Base-by-base conservation (phyloP, 2,888 invertebrate species). In the Blomia tropicalis region DNA sequence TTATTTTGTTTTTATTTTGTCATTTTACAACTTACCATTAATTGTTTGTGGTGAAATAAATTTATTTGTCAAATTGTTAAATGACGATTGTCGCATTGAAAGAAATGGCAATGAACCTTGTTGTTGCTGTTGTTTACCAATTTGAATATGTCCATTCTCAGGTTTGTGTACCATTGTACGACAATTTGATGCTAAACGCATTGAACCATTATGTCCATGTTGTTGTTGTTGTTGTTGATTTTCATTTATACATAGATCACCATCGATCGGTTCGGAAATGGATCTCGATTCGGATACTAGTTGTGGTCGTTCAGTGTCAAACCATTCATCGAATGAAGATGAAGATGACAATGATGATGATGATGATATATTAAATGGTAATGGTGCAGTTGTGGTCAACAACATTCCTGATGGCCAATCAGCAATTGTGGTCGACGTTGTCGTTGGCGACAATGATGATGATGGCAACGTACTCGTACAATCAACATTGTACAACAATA, bases 31-130 rank as follows among this genome's bases (percentile, higher is more conserved):
- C 44, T 14, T 56, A 56, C 56, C 56, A 36, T 56, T 29, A 31
- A 56, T 23, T 31, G 56, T n/a, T n/a, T 27, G 56, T 32, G 56
- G 56, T 31, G 56, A 56, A 31, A 56, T 56, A 31, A 56, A 23
- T 22, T 56, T 56, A 25, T 56, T 56, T 2, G 23, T 19, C 14
- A 23, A 19, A 47, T 47, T 29, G 30, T 14, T 30, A 29, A 56
- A 56, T 27, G 22, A 19, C 14, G 56, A 2, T 11, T 7, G 7
- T 14, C 11, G n/a, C 51, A 25, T 47, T 7, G 36, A 7, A 7
- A 47, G n/a, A 47, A 25, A 27, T n/a, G 27, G 14, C n/a, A n/a
- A n/a, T n/a, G n/a, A n/a, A n/a, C n/a, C n/a, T n/a, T n/a, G n/a
- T 19, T 47, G 51, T 47, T 19, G 51, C 7, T 22, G 51, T 14